Base-by-base conservation (phyloP, 1,140 invertebrate species). In the Drosophila sturtevanti region DNA sequence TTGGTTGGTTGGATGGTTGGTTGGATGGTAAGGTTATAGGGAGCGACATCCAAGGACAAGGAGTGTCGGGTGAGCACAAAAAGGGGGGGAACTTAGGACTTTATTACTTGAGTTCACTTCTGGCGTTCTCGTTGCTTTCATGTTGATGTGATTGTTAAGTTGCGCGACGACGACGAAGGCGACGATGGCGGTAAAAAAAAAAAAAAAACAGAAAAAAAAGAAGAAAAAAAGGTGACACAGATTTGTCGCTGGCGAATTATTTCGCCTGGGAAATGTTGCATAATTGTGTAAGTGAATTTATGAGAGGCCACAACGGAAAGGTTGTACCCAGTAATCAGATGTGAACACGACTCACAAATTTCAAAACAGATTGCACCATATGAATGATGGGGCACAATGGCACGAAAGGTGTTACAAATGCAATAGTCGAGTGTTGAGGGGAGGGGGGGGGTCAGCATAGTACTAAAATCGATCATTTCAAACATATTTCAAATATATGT, bases 71-170 rank as follows among this genome's bases (percentile, higher is more conserved):
- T 31, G 5, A 6, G 27, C 27, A 31, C n/a, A n/a, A n/a, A 31
- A 4, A 31, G 27, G 4, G 16, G 12, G 65, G 59, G n/a, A n/a
- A 59, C 60, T 70, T 66, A 18, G 63, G 56, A 68, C 72, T 81
- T 81, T 81, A 72, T 81, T 68, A 67, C 63, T 68, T 14, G 72
- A 48, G 41, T 54, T 60, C 55, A 64, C 56, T 61, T 48, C 63
- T 56, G 24, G 37, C 16, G 37, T 18, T 48, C 60, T 48, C 60
- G 65, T 22, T 64, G 56, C 48, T 60, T 70, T 62, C 41, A 51
- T 48, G 63, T 65, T 31, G 75, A 75, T 77, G 80, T 82, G 80
- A 82, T 82, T 82, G 80, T 82, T 75, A 78, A 82, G 71, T 68
- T 82, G 80, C 18, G 64, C 71, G 61, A 22, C 65, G 37, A 3